Evolutionary conservation across 2,797 vertebrate species (phyloP).

Genomic region (Karalla daura): DNA sequence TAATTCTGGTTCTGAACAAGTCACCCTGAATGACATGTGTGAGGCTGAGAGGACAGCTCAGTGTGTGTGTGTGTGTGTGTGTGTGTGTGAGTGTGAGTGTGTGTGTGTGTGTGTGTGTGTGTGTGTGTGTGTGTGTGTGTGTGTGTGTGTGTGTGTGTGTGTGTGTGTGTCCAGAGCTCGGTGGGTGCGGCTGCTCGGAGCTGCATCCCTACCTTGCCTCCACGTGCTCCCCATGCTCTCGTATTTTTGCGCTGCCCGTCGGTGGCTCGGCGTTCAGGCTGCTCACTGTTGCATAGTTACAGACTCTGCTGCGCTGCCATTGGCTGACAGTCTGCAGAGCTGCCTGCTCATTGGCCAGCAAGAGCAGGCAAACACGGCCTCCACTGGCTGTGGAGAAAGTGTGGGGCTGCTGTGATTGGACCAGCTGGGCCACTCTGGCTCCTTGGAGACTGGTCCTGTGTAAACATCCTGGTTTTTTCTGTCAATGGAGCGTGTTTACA

Average conservation of each 20-base stretch:
- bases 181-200: slow-evolving; percentile 73
- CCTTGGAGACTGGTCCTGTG: slow-evolving; percentile 77
- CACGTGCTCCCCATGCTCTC: slow-evolving; percentile 82
- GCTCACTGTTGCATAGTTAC: slow-evolving; percentile 87
- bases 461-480: slow-evolving; percentile 80
- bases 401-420: slow-evolving; percentile 72
- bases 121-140: too few species aligned
- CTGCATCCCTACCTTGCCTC: slow-evolving; percentile 79
- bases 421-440: slow-evolving; percentile 37
- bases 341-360: slow-evolving; percentile 66
- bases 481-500: slow-evolving; percentile 80
- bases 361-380: slow-evolving; percentile 41
- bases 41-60: too few species aligned
- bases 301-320: slow-evolving; percentile 65
- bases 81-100: too few species aligned
- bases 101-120: too few species aligned
- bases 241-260: slow-evolving; percentile 70
- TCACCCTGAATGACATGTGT: background rate
- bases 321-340: slow-evolving; percentile 67
- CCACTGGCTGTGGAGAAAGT: slow-evolving; percentile 66
- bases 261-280: slow-evolving; percentile 50
- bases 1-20: background rate
- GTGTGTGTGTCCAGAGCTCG: background rate
- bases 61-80: too few species aligned
- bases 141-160: too few species aligned